phyloP scores from a whole-genome alignment of 2,113 vertebrate species.

The Lagopus muta region DNA sequence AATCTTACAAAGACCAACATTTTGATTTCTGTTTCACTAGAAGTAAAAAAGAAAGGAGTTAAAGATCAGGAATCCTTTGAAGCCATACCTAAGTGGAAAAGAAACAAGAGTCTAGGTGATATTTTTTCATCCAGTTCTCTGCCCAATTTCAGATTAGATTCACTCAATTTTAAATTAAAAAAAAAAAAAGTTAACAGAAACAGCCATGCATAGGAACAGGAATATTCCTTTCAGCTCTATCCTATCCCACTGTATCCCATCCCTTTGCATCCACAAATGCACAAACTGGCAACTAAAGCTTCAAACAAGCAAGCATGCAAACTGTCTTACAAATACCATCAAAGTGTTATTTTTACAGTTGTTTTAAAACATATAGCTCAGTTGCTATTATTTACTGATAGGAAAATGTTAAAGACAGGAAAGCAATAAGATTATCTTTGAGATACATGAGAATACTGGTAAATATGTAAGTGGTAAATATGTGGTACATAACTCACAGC shows the following conservation, averaged over 20 bases:
- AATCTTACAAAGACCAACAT: conserved; percentile 35
- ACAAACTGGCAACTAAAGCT: conserved; percentile 9
- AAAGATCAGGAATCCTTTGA: neutral
- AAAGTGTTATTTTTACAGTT: conserved; percentile 15
- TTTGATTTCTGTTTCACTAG: neutral
- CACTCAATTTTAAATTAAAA: neutral
- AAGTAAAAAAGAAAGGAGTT: neutral
- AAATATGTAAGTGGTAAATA: neutral
- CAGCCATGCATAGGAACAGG: neutral
- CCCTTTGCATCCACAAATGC: neutral
- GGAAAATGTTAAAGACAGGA: neutral
- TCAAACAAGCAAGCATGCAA: conserved; percentile 57
- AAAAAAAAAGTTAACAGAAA: neutral
- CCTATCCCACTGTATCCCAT: neutral
- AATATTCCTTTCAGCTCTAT: neutral
- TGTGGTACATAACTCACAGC: fast-evolving
- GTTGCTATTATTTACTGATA: neutral
- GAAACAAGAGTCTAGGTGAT: neutral
- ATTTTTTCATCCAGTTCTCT: neutral
- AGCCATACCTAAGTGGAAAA: neutral
- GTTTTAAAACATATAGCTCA: neutral
- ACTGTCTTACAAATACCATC: conserved; percentile 37
- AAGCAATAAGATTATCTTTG: neutral
- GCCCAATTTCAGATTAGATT: neutral
- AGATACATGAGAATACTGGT: neutral